These are phyloP conservation scores for Aleiodes alternator DNA, from an alignment of 2,888 invertebrate species.

Conservation along the genomic window DNA sequence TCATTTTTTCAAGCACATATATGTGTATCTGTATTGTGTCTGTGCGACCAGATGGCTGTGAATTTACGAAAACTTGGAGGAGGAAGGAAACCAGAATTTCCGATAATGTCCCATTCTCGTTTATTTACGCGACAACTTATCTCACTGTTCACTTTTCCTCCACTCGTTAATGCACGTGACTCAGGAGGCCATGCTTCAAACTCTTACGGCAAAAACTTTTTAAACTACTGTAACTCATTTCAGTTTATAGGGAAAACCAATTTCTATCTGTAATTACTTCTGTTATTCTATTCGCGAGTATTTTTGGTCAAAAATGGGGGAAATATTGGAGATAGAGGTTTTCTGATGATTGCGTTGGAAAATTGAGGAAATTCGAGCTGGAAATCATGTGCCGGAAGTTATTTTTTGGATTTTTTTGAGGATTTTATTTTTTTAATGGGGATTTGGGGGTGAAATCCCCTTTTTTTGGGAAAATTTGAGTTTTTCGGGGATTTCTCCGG, in stretches of 20 bases:
- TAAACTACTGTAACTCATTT: not conserved
- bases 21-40: too few relatives aligned
- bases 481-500: too few relatives aligned
- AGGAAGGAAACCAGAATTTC: conserved; percentile 38
- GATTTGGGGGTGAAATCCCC: too few relatives aligned
- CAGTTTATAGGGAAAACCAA: conserved; percentile 1
- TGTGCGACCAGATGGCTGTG: not conserved
- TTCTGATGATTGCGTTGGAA: too few relatives aligned
- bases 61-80: not conserved
- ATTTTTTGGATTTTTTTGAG: too few relatives aligned
- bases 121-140: conserved; percentile 58
- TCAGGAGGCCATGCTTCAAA: conserved; percentile 16
- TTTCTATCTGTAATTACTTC: not conserved
- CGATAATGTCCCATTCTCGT: conserved; percentile 55
- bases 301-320: too few relatives aligned
- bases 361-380: too few relatives aligned
- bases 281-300: not conserved
- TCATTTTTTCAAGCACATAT: too few relatives aligned
- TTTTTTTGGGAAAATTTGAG: too few relatives aligned
- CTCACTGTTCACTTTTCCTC: conserved; percentile 30
- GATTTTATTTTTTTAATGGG: too few relatives aligned
- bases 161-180: conserved; percentile 51
- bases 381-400: too few relatives aligned
- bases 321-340: too few relatives aligned
- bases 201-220: not conserved